phyloP scores from a whole-genome alignment of 1,140 invertebrate species.

The Drosophila albomicans region DNA sequence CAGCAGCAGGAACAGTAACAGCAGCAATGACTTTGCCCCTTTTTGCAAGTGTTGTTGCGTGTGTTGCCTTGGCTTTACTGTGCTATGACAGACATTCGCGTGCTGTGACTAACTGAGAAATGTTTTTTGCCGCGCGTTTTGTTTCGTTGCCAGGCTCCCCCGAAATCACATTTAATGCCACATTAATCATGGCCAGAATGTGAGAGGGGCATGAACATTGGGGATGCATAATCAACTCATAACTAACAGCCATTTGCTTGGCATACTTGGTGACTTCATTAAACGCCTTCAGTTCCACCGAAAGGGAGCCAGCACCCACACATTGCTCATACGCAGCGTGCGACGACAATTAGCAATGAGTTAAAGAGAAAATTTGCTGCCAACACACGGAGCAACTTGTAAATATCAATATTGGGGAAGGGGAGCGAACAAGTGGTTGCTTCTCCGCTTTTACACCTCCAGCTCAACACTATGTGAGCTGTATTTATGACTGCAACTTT shows the following conservation, averaged over 20 bases:
- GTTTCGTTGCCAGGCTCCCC: slow-evolving; percentile 1
- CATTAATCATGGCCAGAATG: slow-evolving; percentile 66
- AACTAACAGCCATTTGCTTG: slow-evolving; percentile 38
- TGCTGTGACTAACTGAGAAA: slow-evolving; percentile 54
- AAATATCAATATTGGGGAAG: background rate
- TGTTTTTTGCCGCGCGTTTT: slow-evolving; percentile 40
- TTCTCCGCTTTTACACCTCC: background rate
- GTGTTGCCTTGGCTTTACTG: slow-evolving; percentile 2
- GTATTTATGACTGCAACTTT: slow-evolving; percentile 62
- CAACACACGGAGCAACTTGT: slow-evolving; percentile 12
- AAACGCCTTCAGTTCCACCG: slow-evolving; percentile 24
- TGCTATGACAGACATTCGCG: slow-evolving; percentile 53
- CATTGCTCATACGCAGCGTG: slow-evolving; percentile 34
- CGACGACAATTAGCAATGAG: slow-evolving; percentile 52
- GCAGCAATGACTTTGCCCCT: background rate
- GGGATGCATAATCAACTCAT: slow-evolving; percentile 64
- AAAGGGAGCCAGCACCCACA: slow-evolving; percentile 3
- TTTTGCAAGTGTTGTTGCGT: slow-evolving; percentile 48
- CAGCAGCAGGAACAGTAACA: too few relatives aligned
- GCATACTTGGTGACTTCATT: slow-evolving; percentile 55
- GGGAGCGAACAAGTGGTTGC: background rate
- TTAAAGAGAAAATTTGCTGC: slow-evolving; percentile 25
- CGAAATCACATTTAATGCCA: slow-evolving; percentile 65
- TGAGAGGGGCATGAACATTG: slow-evolving; percentile 2
- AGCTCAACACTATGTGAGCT: slow-evolving; percentile 1